A percentile compares a stretch with the other conserved stretches of the same genome.
These are phyloP conservation scores for Apodemus speciosus DNA, from an alignment of 2,113 vertebrate species.

Conservation along the genomic window DNA sequence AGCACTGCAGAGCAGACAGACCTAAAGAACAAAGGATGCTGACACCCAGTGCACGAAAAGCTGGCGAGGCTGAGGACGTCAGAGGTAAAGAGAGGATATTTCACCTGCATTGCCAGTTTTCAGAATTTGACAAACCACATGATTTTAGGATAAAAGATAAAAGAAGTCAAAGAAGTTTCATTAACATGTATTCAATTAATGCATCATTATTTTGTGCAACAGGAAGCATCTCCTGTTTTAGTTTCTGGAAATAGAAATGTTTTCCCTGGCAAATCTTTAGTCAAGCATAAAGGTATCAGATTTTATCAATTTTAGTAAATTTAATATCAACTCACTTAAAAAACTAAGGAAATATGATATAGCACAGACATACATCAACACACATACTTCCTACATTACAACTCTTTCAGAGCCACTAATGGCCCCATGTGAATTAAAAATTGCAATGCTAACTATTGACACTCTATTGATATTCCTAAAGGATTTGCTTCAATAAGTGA, in stretches of 20 bases:
- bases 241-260: neutral
- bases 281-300: neutral
- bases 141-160: neutral
- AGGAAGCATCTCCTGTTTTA: neutral
- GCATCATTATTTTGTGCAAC: neutral
- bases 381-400: neutral
- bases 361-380: neutral
- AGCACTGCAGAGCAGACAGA: neutral
- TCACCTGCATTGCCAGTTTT: neutral
- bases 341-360: neutral
- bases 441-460: neutral
- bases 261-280: neutral
- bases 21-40: neutral
- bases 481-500: neutral
- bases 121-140: neutral
- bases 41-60: neutral
- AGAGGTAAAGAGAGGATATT: neutral
- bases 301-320: conserved; percentile 15
- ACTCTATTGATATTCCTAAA: neutral
- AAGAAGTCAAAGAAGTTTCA: neutral
- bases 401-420: neutral
- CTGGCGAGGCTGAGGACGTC: neutral
- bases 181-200: neutral
- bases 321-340: neutral
- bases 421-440: neutral